A percentile compares a stretch with the other conserved stretches of the same genome.
phyloP scores from a whole-genome alignment of 2,113 vertebrate genomes.

The Taurulus bubalis region DNA sequence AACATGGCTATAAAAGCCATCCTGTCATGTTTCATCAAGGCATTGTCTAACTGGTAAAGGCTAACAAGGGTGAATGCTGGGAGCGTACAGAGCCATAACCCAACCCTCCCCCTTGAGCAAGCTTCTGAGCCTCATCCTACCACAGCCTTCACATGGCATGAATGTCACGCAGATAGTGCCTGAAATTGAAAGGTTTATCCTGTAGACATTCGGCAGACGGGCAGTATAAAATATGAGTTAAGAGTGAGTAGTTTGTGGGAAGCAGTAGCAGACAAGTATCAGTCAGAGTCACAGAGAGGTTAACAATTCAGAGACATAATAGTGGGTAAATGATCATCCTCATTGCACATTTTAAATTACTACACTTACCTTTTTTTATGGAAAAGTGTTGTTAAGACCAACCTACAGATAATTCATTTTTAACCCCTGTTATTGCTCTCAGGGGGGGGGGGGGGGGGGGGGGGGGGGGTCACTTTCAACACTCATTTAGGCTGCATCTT shows the following conservation, averaged over 20 bases:
- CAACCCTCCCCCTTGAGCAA: conserved; percentile 43
- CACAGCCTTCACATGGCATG: conserved; percentile 82
- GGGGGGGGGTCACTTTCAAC: background rate
- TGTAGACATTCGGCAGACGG: conserved; percentile 61
- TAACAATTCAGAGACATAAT: background rate
- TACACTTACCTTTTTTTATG: background rate
- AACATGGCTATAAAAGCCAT: conserved; percentile 82
- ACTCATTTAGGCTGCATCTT: background rate
- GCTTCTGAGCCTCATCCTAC: conserved; percentile 66
- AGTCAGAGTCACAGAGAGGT: conserved; percentile 30
- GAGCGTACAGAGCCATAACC: conserved; percentile 75
- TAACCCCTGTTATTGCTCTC: background rate
- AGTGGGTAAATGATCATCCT: background rate
- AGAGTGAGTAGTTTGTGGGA: conserved; percentile 41
- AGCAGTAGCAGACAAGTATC: conserved; percentile 19
- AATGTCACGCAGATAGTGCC: conserved; percentile 76
- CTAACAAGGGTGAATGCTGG: conserved; percentile 81
- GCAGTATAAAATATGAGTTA: conserved; percentile 57
- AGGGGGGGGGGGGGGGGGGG: too few relatives aligned
- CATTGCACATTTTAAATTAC: background rate
- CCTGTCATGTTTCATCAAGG: conserved; percentile 85
- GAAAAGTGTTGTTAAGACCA: background rate
- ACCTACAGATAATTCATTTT: background rate
- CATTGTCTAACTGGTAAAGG: conserved; percentile 79
- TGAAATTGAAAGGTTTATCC: conserved; percentile 79